A percentile compares a stretch with the other conserved stretches of the same genome.
These are phyloP conservation scores for Ammospiza caudacuta DNA, from an alignment of 2,113 vertebrate species.

Conservation along the genomic window DNA sequence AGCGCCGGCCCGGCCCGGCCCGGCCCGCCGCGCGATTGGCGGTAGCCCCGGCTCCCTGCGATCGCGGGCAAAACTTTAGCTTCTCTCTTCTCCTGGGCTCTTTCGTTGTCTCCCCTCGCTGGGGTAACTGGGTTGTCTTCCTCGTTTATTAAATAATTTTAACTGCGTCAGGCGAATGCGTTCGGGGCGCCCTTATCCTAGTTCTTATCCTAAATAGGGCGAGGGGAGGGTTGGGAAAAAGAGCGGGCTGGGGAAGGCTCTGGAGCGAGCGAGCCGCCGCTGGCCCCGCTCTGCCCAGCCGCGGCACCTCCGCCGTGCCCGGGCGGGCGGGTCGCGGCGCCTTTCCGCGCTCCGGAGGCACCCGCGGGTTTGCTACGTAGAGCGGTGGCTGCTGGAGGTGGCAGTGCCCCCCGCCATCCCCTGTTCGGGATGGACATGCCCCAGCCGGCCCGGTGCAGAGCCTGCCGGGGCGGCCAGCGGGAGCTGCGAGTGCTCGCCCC, in stretches of 20 bases:
- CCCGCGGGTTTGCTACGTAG: neutral
- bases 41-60: neutral
- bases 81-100: neutral
- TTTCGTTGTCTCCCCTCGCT: neutral
- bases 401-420: neutral
- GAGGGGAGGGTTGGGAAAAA: too few species aligned
- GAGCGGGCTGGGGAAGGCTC: neutral
- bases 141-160: neutral
- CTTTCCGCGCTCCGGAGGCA: neutral
- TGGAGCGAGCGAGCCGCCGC: neutral
- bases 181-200: neutral
- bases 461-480: neutral
- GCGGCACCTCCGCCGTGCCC: neutral
- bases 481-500: neutral
- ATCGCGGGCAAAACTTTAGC: neutral
- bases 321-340: neutral
- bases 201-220: neutral
- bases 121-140: too few species aligned
- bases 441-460: rapidly evolving
- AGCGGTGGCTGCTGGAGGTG: neutral
- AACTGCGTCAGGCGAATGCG: neutral
- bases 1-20: neutral
- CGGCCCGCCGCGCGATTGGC: neutral
- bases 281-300: neutral
- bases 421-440: neutral